A percentile compares a stretch with the other conserved stretches of the same genome.
phyloP scores from a whole-genome alignment of 2,113 vertebrate species.

The Chaetodon auriga region DNA sequence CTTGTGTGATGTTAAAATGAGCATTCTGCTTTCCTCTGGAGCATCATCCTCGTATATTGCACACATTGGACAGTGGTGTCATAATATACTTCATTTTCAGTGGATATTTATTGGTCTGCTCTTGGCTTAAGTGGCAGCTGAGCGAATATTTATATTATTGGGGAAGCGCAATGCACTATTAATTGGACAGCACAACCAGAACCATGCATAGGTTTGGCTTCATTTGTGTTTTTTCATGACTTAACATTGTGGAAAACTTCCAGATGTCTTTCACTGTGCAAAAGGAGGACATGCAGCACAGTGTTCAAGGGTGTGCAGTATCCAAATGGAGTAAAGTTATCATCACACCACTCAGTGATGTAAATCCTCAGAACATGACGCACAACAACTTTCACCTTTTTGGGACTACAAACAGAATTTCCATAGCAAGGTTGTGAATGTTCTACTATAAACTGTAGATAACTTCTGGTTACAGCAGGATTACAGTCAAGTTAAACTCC shows the following conservation, averaged over 20 bases:
- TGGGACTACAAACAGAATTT: neutral
- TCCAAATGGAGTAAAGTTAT: neutral
- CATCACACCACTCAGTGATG: neutral
- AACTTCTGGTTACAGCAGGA: neutral
- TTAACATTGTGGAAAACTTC: neutral
- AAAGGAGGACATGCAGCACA: neutral
- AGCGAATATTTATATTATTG: constrained; percentile 6
- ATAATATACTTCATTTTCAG: constrained; percentile 35
- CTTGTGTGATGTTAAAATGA: neutral
- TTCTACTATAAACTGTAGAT: neutral
- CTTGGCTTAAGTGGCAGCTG: neutral
- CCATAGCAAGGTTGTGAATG: neutral
- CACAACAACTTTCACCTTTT: neutral
- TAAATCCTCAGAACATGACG: constrained; percentile 2
- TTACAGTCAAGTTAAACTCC: neutral
- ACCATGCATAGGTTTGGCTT: constrained; percentile 24
- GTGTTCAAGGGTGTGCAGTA: neutral
- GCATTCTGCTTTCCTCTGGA: constrained; percentile 27
- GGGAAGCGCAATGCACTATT: neutral
- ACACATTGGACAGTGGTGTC: constrained; percentile 9
- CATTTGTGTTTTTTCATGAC: constrained; percentile 14
- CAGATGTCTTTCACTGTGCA: constrained; percentile 16
- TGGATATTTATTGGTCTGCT: constrained; percentile 5
- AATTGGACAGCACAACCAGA: constrained; percentile 18
- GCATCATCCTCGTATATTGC: neutral